These are phyloP conservation scores for Calcarius lapponicus DNA, from an alignment of 2,797 vertebrate genomes.

Conservation along the genomic window DNA sequence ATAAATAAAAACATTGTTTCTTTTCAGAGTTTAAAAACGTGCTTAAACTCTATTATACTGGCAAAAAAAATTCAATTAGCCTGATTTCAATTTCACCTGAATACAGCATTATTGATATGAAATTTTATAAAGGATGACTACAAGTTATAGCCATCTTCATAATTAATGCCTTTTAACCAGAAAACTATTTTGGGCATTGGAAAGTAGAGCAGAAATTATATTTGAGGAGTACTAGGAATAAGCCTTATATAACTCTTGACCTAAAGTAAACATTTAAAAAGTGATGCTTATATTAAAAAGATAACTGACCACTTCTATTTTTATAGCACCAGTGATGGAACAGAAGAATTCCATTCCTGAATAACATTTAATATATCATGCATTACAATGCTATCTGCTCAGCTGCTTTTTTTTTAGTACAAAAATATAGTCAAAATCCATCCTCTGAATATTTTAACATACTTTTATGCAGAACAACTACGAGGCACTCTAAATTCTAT, in stretches of 20 bases:
- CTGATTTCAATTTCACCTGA: neutral
- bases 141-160: neutral
- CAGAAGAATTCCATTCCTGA: neutral
- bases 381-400: neutral
- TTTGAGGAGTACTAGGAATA: neutral
- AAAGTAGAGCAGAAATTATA: slow-evolving; percentile 40
- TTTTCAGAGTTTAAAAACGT: neutral
- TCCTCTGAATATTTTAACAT: neutral
- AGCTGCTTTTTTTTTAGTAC: neutral
- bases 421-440: neutral
- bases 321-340: neutral
- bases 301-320: neutral
- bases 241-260: slow-evolving; percentile 6
- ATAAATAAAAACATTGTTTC: neutral
- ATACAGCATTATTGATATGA: neutral
- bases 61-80: neutral
- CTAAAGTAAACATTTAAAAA: neutral
- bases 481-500: neutral
- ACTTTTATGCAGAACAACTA: neutral
- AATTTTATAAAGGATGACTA: neutral
- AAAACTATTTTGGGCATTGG: slow-evolving; percentile 4
- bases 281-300: neutral
- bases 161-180: neutral
- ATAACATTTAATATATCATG: neutral
- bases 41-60: neutral